A percentile compares a stretch with the other conserved stretches of the same genome.
Conservation (phyloP, 2,113 vertebrate genomes). For the Clarias magur region DNA sequence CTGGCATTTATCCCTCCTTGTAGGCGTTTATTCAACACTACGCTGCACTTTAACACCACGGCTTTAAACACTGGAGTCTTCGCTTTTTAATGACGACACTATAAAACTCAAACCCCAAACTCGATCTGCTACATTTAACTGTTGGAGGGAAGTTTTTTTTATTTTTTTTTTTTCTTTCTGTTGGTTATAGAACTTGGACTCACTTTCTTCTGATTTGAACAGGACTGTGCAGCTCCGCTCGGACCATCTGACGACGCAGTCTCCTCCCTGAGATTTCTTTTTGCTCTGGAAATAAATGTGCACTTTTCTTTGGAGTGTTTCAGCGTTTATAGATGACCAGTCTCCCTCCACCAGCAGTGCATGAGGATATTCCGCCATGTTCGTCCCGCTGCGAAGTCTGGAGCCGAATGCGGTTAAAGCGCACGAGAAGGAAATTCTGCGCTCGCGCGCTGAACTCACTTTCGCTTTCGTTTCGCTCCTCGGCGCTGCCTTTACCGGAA, state of each 20-base stretch:
- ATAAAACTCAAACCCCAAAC: background rate
- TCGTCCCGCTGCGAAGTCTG: background rate
- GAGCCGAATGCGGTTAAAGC: background rate
- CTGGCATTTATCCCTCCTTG: background rate
- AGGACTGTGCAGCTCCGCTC: constrained; percentile 63
- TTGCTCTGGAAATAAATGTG: constrained; percentile 79
- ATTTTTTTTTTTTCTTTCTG: background rate
- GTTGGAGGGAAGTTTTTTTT: no score
- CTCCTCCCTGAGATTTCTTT: constrained; percentile 78
- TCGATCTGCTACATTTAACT: no score
- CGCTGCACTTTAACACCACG: background rate
- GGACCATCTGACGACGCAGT: constrained; percentile 68
- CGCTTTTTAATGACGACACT: background rate
- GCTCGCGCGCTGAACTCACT: constrained; percentile 28
- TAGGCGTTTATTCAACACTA: background rate
- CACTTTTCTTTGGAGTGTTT: constrained; percentile 68
- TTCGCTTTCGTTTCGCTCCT: constrained; percentile 52
- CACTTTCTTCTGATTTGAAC: constrained; percentile 71
- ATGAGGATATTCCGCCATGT: constrained; percentile 53
- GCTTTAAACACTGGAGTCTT: background rate
- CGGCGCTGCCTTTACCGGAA: background rate
- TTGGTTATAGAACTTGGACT: constrained; percentile 14
- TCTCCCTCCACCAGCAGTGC: constrained; percentile 56
- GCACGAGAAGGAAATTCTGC: background rate
- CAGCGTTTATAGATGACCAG: constrained; percentile 47